phyloP scores from a whole-genome alignment of 2,113 vertebrate genomes.

The Meriones unguiculatus region DNA sequence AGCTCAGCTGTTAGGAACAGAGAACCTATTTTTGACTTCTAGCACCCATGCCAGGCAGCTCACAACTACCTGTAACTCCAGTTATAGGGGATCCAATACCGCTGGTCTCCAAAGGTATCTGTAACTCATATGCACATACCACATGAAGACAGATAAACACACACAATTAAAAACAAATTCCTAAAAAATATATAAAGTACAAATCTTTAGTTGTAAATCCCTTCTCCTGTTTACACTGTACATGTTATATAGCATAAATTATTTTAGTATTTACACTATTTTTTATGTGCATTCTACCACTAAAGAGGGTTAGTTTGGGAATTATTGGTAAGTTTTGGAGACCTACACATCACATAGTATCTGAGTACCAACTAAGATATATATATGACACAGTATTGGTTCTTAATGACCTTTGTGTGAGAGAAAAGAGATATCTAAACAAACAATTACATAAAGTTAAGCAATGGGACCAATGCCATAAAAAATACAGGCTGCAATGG shows the following conservation, averaged over 20 bases:
- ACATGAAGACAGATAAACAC: neutral
- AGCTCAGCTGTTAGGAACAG: neutral
- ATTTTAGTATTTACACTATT: neutral
- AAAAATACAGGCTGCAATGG: neutral
- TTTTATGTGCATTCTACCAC: no score
- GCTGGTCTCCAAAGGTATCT: neutral
- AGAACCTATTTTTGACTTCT: neutral
- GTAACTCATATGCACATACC: neutral
- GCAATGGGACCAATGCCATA: neutral
- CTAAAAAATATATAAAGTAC: neutral
- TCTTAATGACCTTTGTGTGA: neutral
- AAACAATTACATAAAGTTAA: conserved; percentile 44
- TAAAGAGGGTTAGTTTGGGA: neutral
- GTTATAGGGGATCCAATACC: neutral
- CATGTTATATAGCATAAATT: neutral
- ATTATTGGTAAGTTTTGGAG: neutral
- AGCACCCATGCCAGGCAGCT: neutral
- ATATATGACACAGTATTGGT: neutral
- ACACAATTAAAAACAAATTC: neutral
- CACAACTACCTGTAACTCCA: neutral
- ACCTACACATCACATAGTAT: neutral
- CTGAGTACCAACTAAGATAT: neutral
- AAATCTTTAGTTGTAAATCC: neutral
- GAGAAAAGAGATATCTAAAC: neutral
- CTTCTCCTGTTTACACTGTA: neutral